Base-by-base conservation (phyloP, 2,113 vertebrate species). In the Esox niger region DNA sequence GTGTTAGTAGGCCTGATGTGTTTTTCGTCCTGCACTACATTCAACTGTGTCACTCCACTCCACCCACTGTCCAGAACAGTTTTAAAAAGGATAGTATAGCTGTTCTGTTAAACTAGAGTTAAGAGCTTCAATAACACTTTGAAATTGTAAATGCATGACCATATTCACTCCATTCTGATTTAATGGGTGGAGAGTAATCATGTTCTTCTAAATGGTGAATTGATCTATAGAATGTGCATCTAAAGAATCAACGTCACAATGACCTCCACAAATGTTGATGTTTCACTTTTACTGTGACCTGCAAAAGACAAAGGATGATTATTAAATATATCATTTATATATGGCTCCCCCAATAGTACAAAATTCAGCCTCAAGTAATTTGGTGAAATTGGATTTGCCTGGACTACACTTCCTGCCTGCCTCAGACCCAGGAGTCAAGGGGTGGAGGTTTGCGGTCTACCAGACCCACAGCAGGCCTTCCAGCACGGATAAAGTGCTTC, bases 401-500 rank as follows among this genome's bases (percentile, higher is more conserved):
- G 65, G 32, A 61, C 47, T 49, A 61, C 31, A 23, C 58, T 54
- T 71, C 10, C 64, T 71, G 80, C 66, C 13, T n/a, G 64, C 55
- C 66, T 88, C 81, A 92, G 74, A 92, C 91, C 91, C 91, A 92
- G 31, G 91, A 92, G 84, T 92, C 91, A 68, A 91, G 84, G 4
- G 91, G 91, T 69, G 90, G 91, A 66, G 91, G 91, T 68, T 90
- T 92, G 67, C 88, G 89, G 70, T 92, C 91, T 86, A 91, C 89
- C 76, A 92, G 87, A 70, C 89, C 90, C 60, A 92, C 91, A 26
- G 91, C 88, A 67, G 91, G 90, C 72, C 90, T 86, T 70, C 88
- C 89, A 71, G 86, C 82, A 85, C 91, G 78, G 85, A 91, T 91
- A 87, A 92, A 91, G 80, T 86, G 90, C 62, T 91, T 91, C 56